Conservation (phyloP, 2,113 vertebrate genomes). For the Cynocephalus volans region DNA sequence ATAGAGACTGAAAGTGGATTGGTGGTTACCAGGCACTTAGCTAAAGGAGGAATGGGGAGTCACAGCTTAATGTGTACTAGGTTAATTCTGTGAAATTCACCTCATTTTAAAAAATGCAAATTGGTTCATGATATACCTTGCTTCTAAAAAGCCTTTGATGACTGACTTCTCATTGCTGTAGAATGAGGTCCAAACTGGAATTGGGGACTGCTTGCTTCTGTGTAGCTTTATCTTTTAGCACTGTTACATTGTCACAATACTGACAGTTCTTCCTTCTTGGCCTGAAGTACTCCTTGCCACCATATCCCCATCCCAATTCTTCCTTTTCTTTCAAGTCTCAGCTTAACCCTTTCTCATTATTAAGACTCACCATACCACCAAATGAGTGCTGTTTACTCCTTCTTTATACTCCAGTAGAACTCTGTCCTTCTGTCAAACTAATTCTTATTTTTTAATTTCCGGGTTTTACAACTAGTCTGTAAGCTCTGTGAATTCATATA, state of each 20-base stretch:
- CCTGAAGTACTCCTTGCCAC: neutral
- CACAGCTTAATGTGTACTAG: neutral
- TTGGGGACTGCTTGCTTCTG: neutral
- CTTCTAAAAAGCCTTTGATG: slow-evolving; percentile 6
- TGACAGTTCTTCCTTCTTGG: neutral
- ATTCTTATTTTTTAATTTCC: neutral
- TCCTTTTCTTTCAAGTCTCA: slow-evolving; percentile 1
- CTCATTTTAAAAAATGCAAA: neutral
- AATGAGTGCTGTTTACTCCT: neutral
- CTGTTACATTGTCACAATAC: neutral
- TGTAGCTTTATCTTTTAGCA: neutral
- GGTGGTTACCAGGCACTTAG: neutral
- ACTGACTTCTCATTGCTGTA: neutral
- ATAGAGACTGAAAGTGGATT: neutral
- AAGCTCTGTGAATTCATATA: neutral
- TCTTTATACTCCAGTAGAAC: neutral
- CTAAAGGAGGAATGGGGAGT: neutral
- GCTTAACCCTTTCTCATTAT: neutral
- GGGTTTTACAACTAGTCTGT: neutral
- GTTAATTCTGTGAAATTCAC: slow-evolving; percentile 1
- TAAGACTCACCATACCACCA: neutral
- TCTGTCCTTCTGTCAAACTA: neutral
- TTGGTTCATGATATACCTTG: neutral
- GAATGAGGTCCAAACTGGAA: neutral
- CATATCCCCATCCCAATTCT: neutral